A percentile compares a stretch with the other conserved stretches of the same genome.
Evolutionary conservation across 2,113 vertebrate species (phyloP).

Genomic region (Petrocephalus zakoni): DNA sequence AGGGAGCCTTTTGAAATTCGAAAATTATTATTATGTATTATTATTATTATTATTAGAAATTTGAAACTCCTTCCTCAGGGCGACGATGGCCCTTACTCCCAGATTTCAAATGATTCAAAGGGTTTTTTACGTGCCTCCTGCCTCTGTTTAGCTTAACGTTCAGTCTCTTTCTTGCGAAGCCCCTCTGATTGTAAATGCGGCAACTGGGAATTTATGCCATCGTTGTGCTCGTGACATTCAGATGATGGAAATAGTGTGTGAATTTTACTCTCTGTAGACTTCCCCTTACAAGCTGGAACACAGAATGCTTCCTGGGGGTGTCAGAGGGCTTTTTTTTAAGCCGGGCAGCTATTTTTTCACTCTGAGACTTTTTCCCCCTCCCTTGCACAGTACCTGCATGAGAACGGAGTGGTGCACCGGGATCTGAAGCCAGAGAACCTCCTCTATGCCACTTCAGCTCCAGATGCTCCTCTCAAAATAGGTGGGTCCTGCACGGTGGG

Average conservation of each 20-base stretch:
- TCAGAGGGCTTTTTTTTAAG: background rate
- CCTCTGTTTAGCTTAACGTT: background rate
- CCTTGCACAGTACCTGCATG: constrained; percentile 72
- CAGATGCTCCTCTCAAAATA: constrained; percentile 78
- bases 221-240: background rate
- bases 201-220: background rate
- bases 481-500: constrained; percentile 47
- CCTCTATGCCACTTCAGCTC: constrained; percentile 76
- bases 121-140: background rate
- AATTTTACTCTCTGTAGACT: background rate
- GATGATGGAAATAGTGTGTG: background rate
- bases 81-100: background rate
- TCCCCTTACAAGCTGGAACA: background rate
- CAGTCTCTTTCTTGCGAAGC: background rate
- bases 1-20: background rate
- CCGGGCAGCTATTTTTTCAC: background rate
- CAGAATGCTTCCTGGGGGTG: background rate
- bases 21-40: too few species aligned
- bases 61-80: background rate
- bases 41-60: background rate
- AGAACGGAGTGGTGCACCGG: constrained; percentile 80
- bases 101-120: background rate
- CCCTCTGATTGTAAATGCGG: background rate
- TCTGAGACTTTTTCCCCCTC: constrained; percentile 13
- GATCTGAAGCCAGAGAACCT: constrained; percentile 83